phyloP scores from a whole-genome alignment of 2,113 vertebrate genomes.

The Fregetta grallaria region DNA sequence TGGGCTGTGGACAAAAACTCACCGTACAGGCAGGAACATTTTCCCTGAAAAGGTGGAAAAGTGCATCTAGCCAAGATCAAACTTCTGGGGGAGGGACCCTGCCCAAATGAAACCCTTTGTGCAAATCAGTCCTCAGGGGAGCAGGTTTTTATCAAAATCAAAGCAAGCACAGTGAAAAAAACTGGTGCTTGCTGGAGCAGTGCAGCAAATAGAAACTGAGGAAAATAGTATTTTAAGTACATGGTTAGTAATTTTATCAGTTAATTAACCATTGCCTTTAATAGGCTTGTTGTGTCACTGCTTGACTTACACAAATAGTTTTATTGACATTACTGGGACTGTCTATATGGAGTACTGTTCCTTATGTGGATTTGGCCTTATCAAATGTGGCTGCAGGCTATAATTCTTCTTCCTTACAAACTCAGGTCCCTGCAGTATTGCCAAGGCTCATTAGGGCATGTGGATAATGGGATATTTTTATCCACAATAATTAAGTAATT shows the following conservation, averaged over 20 bases:
- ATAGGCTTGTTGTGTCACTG: neutral
- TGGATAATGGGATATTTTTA: conserved; percentile 39
- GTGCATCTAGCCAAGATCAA: accelerated
- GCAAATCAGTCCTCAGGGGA: neutral
- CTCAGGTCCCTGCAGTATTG: neutral
- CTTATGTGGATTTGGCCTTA: neutral
- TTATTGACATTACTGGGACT: neutral
- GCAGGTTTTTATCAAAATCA: neutral
- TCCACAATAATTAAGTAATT: conserved; percentile 5
- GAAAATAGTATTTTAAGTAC: neutral
- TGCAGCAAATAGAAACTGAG: neutral
- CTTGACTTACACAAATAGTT: neutral
- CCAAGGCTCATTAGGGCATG: conserved; percentile 11
- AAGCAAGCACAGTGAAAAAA: neutral
- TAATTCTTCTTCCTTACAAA: neutral
- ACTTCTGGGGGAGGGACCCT: neutral
- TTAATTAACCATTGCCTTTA: conserved; percentile 14
- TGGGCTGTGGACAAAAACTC: neutral
- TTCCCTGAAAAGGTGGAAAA: neutral
- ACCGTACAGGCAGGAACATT: neutral
- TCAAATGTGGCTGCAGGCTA: neutral
- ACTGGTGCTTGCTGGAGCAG: neutral
- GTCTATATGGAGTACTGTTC: neutral
- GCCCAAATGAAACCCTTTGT: neutral
- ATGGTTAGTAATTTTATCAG: neutral